Base-by-base conservation (phyloP, 2,888 invertebrate genomes). In the Synergus itoensis region DNA sequence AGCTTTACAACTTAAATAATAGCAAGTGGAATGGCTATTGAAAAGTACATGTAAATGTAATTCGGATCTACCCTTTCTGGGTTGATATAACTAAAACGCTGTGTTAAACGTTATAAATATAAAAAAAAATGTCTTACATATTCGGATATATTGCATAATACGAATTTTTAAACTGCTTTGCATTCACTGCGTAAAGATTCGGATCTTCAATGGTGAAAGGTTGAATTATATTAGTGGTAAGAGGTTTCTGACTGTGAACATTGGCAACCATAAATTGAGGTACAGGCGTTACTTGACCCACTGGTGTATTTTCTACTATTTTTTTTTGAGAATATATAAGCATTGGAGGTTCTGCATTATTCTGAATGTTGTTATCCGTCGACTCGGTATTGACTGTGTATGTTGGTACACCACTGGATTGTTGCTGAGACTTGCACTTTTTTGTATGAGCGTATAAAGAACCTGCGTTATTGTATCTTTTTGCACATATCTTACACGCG, bases 361-460 rank as follows among this genome's bases (percentile, higher is more conserved):
- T 80, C 45, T 80, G 79, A 81, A 81, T 79, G 18, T 60, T 83
- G 9, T 87, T 81, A 57, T 82, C 82, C 1, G 45, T 40, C 77
- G 67, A 83, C 11, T 88, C 86, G 45, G 84, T 53, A 4, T 87
- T 80, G 36, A 87, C 81, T 28, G 86, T 41, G 41, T 85, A 83
- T 5, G 82, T 82, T 7, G 86, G 80, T 14, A 81, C 79, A 21
- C 80, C 78, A n/a, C 64, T 79, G 12, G 81, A 82, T 8, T 84
- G 63, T 77, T 91, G 89, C 77, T 89, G 89, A 16, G 89, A 86
- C 78, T 90, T 90, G 73, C 91, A 91, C 77, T 91, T 91, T 45
- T 91, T 91, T 57, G 90, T 89, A 62, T 91, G 91, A n/a, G 91
- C 91, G 69, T 91, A 91, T 9, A 91, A 82, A 0, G 89, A 89